phyloP scores from a whole-genome alignment of 2,113 vertebrate species.

The Electrona antarctica region DNA sequence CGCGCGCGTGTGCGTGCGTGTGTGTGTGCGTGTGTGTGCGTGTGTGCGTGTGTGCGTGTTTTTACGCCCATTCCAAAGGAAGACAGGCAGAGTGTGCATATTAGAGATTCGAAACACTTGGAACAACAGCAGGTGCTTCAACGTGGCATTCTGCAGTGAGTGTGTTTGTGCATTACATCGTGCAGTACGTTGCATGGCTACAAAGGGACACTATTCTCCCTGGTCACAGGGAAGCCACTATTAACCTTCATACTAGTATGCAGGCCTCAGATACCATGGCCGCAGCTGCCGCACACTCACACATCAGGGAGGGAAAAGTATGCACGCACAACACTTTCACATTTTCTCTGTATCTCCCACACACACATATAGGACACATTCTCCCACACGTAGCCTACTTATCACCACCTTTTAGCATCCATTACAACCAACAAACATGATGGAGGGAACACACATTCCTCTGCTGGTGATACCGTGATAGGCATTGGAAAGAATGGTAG shows the following conservation, averaged over 20 bases:
- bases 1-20: no score
- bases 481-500: no score
- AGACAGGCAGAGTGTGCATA: constrained; percentile 10
- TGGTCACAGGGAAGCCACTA: constrained; percentile 37
- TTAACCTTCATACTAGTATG: no score
- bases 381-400: neutral
- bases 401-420: neutral
- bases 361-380: neutral
- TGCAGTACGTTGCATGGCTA: constrained; percentile 37
- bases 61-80: neutral
- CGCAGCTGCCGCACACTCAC: constrained; percentile 56
- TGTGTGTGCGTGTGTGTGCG: no score
- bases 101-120: constrained; percentile 27
- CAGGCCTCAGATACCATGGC: constrained; percentile 56
- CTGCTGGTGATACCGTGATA: no score
- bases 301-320: neutral
- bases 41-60: no score
- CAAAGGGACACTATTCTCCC: constrained; percentile 59
- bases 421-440: neutral
- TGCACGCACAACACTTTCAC: constrained; percentile 15
- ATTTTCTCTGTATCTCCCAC: neutral
- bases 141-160: constrained; percentile 35
- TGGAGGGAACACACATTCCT: neutral
- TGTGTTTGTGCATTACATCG: constrained; percentile 17
- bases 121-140: constrained; percentile 36